Percentiles rank a stretch among this genome's conserved stretches.
Conservation (phyloP, 2,888 invertebrate genomes). For the Rotaria macrura region DNA sequence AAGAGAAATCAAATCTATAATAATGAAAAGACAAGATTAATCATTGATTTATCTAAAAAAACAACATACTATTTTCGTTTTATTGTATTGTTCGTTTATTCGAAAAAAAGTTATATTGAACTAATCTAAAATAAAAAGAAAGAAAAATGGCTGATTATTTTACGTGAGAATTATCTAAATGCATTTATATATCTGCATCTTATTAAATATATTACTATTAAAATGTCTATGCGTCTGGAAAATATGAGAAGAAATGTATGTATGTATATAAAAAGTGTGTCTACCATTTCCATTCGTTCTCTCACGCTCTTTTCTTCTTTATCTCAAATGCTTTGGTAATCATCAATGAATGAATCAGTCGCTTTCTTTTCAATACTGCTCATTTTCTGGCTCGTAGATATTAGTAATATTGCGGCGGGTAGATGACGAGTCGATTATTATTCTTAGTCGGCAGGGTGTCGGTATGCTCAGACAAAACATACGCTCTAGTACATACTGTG, state of each 20-base stretch:
- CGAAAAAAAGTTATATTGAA: background rate
- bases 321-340: background rate
- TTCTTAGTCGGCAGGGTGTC: background rate
- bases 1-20: background rate
- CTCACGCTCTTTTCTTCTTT: background rate
- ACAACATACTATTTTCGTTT: background rate
- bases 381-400: background rate
- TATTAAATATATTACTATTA: background rate
- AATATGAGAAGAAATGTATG: background rate
- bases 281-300: background rate
- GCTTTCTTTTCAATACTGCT: background rate
- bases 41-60: background rate
- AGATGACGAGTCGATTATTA: background rate
- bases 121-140: background rate
- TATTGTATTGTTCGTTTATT: background rate
- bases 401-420: background rate
- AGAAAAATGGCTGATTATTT: background rate
- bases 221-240: background rate
- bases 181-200: background rate
- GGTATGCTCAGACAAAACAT: background rate
- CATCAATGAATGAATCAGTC: background rate
- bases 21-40: background rate
- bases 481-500: background rate
- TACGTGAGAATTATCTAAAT: background rate
- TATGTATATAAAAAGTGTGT: background rate